Evolutionary conservation across 2,888 invertebrate species (phyloP).

Genomic region (Anodontia alba): DNA sequence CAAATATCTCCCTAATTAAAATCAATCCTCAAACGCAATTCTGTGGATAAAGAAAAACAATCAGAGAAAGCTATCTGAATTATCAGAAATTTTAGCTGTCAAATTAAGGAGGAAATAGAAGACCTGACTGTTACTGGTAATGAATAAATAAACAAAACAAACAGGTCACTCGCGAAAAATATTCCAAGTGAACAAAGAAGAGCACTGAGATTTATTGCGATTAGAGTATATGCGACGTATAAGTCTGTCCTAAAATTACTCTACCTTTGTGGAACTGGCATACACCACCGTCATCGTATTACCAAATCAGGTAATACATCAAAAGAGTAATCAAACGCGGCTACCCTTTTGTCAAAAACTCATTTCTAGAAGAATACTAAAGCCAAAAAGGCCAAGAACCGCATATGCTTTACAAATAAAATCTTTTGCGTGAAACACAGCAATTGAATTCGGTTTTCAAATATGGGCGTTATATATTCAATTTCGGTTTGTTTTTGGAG

Average conservation of each 20-base stretch:
- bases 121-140: not conserved
- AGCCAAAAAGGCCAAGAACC: constrained; percentile 5
- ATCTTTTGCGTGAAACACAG: not conserved
- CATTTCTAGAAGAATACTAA: constrained; percentile 6
- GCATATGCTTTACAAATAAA: not conserved
- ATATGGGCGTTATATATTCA: constrained; percentile 1
- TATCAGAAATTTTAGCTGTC: constrained; percentile 6
- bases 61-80: not conserved
- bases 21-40: not conserved
- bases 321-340: not conserved
- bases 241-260: not conserved
- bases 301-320: constrained; percentile 3
- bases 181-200: not conserved
- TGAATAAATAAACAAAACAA: not conserved
- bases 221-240: not conserved
- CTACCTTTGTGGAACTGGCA: not conserved
- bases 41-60: not conserved
- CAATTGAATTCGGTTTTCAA: not conserved
- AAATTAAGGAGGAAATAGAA: not conserved
- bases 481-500: not conserved
- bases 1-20: constrained; percentile 2
- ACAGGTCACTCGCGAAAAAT: not conserved
- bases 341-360: constrained; percentile 7
- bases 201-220: not conserved
- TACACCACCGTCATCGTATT: not conserved